These are phyloP conservation scores for Scaptomyza parva DNA, from an alignment of 2,888 invertebrate genomes.

Conservation along the genomic window DNA sequence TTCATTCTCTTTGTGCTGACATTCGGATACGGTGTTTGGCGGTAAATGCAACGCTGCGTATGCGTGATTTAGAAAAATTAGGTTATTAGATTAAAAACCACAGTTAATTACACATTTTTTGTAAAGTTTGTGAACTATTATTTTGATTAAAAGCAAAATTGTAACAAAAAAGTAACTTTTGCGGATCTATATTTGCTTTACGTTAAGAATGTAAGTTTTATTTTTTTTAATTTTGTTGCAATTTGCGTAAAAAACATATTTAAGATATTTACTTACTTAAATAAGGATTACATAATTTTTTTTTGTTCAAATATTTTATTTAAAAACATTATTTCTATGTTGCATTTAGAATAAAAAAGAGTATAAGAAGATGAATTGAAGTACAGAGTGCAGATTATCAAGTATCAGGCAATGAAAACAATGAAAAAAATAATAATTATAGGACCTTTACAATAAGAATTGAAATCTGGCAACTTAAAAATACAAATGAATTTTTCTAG, in stretches of 20 bases:
- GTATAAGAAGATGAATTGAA: constrained; percentile 44
- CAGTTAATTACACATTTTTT: too few species aligned
- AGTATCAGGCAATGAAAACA: constrained; percentile 1
- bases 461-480: constrained; percentile 13
- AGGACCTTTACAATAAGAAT: neutral
- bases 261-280: neutral
- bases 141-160: too few species aligned
- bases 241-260: neutral
- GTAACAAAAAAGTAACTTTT: too few species aligned
- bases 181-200: too few species aligned
- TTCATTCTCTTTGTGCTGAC: constrained; percentile 46
- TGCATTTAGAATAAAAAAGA: constrained; percentile 5
- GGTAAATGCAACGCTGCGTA: constrained; percentile 70
- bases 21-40: constrained; percentile 39
- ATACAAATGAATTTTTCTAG: constrained; percentile 33
- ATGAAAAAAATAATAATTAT: neutral
- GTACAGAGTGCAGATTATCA: constrained; percentile 39
- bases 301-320: constrained; percentile 12
- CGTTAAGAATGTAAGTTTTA: too few species aligned
- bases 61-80: constrained; percentile 21
- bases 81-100: neutral
- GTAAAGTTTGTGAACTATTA: too few species aligned
- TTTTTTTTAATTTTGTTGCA: too few species aligned
- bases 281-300: neutral
- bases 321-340: constrained; percentile 9